These are phyloP conservation scores for Ischnus inquisitorius DNA, from an alignment of 2,888 invertebrate genomes.

Conservation along the genomic window DNA sequence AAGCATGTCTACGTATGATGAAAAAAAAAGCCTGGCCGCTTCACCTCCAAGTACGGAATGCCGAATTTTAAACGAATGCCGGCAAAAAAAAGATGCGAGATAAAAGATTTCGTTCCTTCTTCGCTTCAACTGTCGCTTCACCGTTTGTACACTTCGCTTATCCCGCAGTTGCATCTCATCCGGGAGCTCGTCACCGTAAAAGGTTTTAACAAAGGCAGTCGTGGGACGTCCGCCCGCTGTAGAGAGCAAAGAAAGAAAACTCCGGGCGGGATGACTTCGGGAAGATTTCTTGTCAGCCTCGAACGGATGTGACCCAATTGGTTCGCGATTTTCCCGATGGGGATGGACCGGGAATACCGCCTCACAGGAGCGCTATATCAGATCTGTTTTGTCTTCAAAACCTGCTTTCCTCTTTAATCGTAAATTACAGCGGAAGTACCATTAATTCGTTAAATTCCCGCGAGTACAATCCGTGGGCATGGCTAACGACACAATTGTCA, in stretches of 20 bases:
- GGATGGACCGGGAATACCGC: conserved; percentile 29
- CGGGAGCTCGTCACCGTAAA: conserved; percentile 52
- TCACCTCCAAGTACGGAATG: not conserved
- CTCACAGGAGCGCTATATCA: not conserved
- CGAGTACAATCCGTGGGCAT: not conserved
- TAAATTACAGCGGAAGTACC: not conserved
- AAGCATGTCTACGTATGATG: not conserved
- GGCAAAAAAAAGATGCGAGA: conserved; percentile 12
- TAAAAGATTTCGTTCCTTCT: conserved; percentile 36
- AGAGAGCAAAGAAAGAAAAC: conserved; percentile 38
- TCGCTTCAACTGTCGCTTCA: conserved; percentile 45
- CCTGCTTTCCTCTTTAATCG: not conserved
- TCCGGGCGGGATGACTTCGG: conserved; percentile 40
- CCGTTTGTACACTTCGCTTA: conserved; percentile 3
- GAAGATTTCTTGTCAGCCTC: conserved; percentile 33
- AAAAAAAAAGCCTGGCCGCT: not conserved
- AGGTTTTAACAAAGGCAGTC: conserved; percentile 43
- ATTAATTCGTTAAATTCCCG: not conserved
- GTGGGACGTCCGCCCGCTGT: conserved; percentile 18
- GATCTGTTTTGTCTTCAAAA: not conserved
- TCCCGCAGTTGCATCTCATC: conserved; percentile 29
- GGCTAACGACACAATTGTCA: no score
- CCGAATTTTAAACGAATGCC: conserved; percentile 43
- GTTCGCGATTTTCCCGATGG: conserved; percentile 55
- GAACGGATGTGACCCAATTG: conserved; percentile 65